Conservation (phyloP, 1,140 invertebrate species). For the Drosophila saltans region DNA sequence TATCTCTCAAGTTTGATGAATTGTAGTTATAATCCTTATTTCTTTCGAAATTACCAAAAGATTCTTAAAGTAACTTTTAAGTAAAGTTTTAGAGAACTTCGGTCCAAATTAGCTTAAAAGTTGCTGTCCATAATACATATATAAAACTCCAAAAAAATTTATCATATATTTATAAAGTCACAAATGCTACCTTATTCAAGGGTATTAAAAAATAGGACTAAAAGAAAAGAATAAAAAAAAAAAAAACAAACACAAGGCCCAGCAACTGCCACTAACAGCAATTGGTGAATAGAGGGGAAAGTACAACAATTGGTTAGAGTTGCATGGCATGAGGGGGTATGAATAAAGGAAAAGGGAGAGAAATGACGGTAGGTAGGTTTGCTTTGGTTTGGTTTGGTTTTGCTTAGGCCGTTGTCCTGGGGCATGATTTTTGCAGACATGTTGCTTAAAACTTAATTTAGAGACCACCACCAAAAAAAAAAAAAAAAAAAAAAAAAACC, state of each 20-base stretch:
- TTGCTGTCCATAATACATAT: no score
- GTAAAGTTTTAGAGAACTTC: no score
- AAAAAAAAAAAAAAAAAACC: slow-evolving; percentile 3
- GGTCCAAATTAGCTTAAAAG: no score
- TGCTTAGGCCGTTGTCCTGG: slow-evolving; percentile 54
- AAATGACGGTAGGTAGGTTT: neutral
- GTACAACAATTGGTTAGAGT: slow-evolving; percentile 11
- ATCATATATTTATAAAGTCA: no score
- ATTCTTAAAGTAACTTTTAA: no score
- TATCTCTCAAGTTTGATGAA: no score
- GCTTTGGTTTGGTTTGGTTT: neutral
- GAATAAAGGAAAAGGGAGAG: neutral
- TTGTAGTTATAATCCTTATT: no score
- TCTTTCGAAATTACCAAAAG: no score
- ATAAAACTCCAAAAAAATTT: no score
- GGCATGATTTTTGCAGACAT: slow-evolving; percentile 80
- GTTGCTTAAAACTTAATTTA: slow-evolving; percentile 81
- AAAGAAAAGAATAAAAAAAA: slow-evolving; percentile 8
- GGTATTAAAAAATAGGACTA: no score
- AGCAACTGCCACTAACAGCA: slow-evolving; percentile 69
- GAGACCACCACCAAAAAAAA: slow-evolving; percentile 59
- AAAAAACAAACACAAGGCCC: slow-evolving; percentile 47
- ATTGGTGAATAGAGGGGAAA: slow-evolving; percentile 5
- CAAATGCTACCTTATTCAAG: no score
- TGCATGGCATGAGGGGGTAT: neutral